Percentiles rank a stretch among this genome's conserved stretches.
These are phyloP conservation scores for Cirrhinus molitorella DNA, from an alignment of 2,797 vertebrate genomes.

Conservation along the genomic window DNA sequence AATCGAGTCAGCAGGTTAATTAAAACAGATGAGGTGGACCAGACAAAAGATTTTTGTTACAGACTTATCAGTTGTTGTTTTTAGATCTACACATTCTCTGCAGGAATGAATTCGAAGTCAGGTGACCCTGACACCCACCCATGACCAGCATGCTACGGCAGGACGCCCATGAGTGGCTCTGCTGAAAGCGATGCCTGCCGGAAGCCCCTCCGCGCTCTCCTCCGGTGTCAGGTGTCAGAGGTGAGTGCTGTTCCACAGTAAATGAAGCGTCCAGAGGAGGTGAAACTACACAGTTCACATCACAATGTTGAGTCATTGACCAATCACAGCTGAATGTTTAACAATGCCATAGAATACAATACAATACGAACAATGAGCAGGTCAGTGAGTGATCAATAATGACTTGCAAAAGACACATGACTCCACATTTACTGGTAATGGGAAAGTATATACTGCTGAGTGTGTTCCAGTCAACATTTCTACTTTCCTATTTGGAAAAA, in stretches of 20 bases:
- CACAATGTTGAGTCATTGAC: constrained; percentile 27
- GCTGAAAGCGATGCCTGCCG: constrained; percentile 36
- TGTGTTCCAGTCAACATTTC: neutral
- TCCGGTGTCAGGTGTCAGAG: constrained; percentile 45
- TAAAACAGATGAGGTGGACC: constrained; percentile 5
- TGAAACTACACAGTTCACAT: constrained; percentile 38
- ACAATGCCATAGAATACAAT: constrained; percentile 26
- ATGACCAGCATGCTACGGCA: constrained; percentile 32
- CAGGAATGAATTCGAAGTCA: constrained; percentile 7
- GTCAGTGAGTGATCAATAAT: constrained; percentile 25
- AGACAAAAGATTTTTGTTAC: neutral
- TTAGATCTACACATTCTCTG: constrained; percentile 18
- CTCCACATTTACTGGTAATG: neutral
- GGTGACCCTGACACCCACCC: constrained; percentile 37
- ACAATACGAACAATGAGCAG: neutral
- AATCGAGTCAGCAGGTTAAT: neutral
- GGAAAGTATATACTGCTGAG: no score
- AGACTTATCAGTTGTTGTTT: constrained; percentile 34
- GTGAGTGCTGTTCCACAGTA: constrained; percentile 39
- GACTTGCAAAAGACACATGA: neutral
- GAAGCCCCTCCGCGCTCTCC: constrained; percentile 3
- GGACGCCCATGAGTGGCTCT: constrained; percentile 30
- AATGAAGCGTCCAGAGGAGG: constrained; percentile 68
- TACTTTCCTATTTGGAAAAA: constrained; percentile 13
- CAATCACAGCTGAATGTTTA: constrained; percentile 27